Evolutionary conservation across 2,888 invertebrate genomes (phyloP), one percentile per base, ranked within the genome.

Genomic region (Acleris emargana): DNA sequence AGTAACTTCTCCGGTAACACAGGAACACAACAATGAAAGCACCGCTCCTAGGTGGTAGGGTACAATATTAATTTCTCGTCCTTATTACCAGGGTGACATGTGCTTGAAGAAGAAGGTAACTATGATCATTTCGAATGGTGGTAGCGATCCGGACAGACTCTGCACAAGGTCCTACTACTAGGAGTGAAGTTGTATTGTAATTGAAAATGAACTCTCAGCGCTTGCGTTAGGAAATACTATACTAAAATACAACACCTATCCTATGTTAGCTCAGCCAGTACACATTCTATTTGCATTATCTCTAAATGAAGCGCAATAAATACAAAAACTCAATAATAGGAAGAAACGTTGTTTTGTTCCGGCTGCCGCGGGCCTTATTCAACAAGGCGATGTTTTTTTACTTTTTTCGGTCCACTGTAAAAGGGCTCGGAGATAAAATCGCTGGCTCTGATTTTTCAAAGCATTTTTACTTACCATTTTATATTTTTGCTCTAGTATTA

Each of bases 81-180:
- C 78, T 88, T 89, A 89, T 86, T 84, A 84, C 83, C 73, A 80
- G 81, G 81, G 83, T 80, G 80, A 86, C 89, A 89, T 90, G 87
- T 87, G 87, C 81, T 85, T 86, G 2, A 4, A 22, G 87, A 87
- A 84, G 87, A 82, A 83, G 84, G 87, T 87, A 84, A 88, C 87
- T 88, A 84, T 88, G 86, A 87, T 86, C 88, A 87, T 89, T 88
- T 87, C 84, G 87, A 82, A 84, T 28, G 28, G 7, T 28, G 7
- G 28, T 28, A 28, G 28, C 28, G 28, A 28, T 9, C 5, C 25
- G 25, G 25, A 25, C 25, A 5, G 22, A 22, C 22, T 22, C 25
- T 25, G 6, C 9, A 9, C 32, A 9, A 28, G 6, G 9, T 7
- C 3, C 32, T 32, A 32, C 9, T 3, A 9, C 25, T 32, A 32